Evolutionary conservation across 2,888 invertebrate genomes (phyloP).

Genomic region (Meghimatium bilineatum): DNA sequence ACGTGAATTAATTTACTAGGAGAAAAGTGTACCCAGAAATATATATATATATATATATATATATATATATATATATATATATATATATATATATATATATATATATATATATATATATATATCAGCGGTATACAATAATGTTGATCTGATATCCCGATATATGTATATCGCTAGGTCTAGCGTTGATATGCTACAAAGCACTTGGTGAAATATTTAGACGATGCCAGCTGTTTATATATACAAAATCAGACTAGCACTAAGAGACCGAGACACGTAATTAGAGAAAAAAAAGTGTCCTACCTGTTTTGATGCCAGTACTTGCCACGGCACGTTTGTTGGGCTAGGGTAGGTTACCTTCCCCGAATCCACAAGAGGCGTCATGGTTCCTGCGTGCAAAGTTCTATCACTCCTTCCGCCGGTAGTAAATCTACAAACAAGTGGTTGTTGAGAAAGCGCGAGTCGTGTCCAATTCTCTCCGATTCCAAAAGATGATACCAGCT

Average conservation of each 20-base stretch:
- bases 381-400: background rate
- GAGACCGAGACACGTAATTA: background rate
- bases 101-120: no score
- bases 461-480: slow-evolving; percentile 16
- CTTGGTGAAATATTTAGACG: background rate
- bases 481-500: slow-evolving; percentile 14
- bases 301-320: background rate
- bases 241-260: background rate
- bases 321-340: background rate
- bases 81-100: no score
- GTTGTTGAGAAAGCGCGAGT: background rate
- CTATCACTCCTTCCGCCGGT: slow-evolving; percentile 9
- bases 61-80: no score
- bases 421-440: slow-evolving; percentile 8
- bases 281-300: background rate
- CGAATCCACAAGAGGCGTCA: background rate
- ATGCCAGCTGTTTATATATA: background rate
- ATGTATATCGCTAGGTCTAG: background rate
- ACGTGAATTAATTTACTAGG: no score
- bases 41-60: no score
- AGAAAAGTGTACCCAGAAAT: no score
- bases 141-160: background rate
- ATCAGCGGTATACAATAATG: background rate
- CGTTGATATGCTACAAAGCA: background rate
- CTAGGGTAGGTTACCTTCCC: background rate